Evolutionary conservation across 2,797 vertebrate genomes (phyloP), one percentile per base, ranked within the genome.

Genomic region (Pangasius larnaudii): DNA sequence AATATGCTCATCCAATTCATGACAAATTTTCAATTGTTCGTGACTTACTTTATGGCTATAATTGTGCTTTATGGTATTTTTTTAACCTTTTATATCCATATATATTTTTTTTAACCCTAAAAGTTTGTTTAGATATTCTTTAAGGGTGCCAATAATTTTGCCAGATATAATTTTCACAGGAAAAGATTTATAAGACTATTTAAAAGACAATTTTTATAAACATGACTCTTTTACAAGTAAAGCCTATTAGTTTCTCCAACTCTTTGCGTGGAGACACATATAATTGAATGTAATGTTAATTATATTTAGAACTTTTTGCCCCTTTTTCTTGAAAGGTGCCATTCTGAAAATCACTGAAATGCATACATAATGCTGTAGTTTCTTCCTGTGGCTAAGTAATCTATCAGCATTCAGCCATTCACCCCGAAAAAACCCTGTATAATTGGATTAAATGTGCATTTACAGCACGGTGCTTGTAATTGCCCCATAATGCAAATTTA

Each of bases 401-500:
- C 39, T 65, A 33, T 56, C 27, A 33, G 83, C 71, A 75, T 92
- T 90, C 92, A 90, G 91, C 91, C 93, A 91, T 49, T 61, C 81
- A 82, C 24, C 39, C 59, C 39, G 5, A 53, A 79, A 92, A 77
- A 89, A 91, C 89, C 91, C 90, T 88, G 33, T 92, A 4, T 93
- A 91, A 93, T 92, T 75, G 89, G 91, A 92, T 71, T 89, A 91
- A 92, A 94, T 90, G 89, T 58, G 24, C 88, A 91, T 91, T 89
- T 84, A 88, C 91, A 93, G 91, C 90, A 42, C 91, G 90, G 88
- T 83, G 84, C 90, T 89, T 91, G 89, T 92, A 93, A 93, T 92
- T 93, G 89, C 88, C 87, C 71, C 82, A 78, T 56, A 84, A 80
- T 87, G 90, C 88, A 85, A 18, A 36, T 87, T 87, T 56, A 83